A percentile compares a stretch with the other conserved stretches of the same genome.
phyloP scores from a whole-genome alignment of 37 sponge, comb jelly and placozoan genomes.

The Chondrosia reniformis region DNA sequence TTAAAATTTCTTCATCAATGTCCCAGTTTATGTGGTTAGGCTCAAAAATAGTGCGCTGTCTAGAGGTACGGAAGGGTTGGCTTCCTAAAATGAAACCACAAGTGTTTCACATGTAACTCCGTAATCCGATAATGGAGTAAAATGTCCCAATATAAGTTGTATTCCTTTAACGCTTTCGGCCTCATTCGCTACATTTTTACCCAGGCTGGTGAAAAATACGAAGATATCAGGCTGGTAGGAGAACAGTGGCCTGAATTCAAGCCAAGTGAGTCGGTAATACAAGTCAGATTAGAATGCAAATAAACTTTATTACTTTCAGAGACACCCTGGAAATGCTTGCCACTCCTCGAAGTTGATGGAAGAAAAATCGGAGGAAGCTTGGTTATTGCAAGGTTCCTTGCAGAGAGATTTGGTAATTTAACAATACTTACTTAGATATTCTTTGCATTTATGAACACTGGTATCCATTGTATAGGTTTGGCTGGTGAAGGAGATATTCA shows the following conservation, averaged over 20 bases:
- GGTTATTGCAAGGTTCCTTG: slow-evolving; percentile 35
- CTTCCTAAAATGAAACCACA: no score
- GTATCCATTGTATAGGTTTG: slow-evolving; percentile 24
- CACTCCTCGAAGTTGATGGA: slow-evolving; percentile 55
- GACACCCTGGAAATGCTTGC: slow-evolving; percentile 41
- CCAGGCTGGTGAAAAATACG: slow-evolving; percentile 21
- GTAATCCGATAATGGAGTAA: no score
- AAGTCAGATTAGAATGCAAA: no score
- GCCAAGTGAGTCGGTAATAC: slow-evolving; percentile 19
- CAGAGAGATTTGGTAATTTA: slow-evolving; percentile 38
- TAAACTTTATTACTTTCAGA: not conserved
- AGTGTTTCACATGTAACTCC: no score
- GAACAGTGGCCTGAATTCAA: slow-evolving; percentile 22
- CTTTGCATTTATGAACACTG: not conserved
- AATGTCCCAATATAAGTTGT: slow-evolving; percentile 28
- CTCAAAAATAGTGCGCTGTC: no score
- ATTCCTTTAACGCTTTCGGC: slow-evolving; percentile 9
- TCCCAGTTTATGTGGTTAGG: no score
- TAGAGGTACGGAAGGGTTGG: no score
- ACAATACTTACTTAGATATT: not conserved
- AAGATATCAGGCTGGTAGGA: slow-evolving; percentile 9
- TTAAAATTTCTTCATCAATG: no score
- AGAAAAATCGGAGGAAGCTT: slow-evolving; percentile 35
- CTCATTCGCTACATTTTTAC: slow-evolving; percentile 11
- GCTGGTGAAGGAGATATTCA: slow-evolving; percentile 57